Base-by-base conservation (phyloP, 2,797 vertebrate genomes). In the Ctenopoma kingsleyae region DNA sequence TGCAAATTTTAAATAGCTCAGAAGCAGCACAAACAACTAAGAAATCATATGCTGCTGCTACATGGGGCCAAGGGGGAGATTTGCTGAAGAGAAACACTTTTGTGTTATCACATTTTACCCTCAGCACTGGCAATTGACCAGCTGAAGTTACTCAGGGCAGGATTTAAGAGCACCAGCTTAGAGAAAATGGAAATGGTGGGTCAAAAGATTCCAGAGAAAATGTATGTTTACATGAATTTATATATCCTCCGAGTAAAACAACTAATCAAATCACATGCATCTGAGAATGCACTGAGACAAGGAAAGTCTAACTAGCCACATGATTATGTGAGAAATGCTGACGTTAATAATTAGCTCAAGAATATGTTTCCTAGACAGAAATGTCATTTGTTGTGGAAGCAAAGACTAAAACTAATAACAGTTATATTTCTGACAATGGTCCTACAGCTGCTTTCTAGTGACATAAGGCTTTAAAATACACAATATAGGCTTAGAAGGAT, bases 1-100 rank as follows among this genome's bases (percentile, higher is more conserved):
- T 78, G 80, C 71, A 73, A 76, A 82, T 65, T 85, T 87, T 74
- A 80, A 87, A 85, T 74, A 84, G 78, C 66, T 68, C 64, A 4
- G 49, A 66, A 75, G 77, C n/a, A 61, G 75, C 72, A 72, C 69
- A 85, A 78, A 77, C 62, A 78, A 46, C 72, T 41, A 23, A 50
- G 78, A 66, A 67, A 71, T 7, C 54, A 71, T 15, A 52, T 15
- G 65, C 58, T 48, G 68, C 77, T 77, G 74, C 73, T 52, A 44
- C 61, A 57, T 32, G 2, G 5, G 63, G 59, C 68, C 12, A 25
- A 20, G 43, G 61, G 71, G 58, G 32, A 80, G 75, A 66, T 69
- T 69, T 70, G 63, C 76, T 79, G 56, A 76, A 66, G 74, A 87
- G 75, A 82, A 81, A 83, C 78, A 80, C 65, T 78, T 74, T 57